A percentile compares a stretch with the other conserved stretches of the same genome.
Evolutionary conservation across 2,113 vertebrate species (phyloP).

Genomic region (Hiodon alosoides): DNA sequence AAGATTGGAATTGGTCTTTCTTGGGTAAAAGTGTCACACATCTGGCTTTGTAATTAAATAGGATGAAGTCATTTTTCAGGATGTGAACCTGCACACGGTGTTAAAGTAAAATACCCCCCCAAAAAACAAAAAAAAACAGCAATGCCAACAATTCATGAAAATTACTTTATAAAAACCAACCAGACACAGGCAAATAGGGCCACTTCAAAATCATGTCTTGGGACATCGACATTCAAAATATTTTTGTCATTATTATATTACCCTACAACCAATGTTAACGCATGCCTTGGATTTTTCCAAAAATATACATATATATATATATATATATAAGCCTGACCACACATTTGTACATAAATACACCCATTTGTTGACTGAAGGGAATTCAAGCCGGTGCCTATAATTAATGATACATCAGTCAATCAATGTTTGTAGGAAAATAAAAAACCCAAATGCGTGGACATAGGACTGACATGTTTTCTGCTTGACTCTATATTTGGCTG

Average conservation of each 20-base stretch:
- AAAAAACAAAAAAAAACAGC: too few relatives aligned
- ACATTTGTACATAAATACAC: conserved; percentile 12
- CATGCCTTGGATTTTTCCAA: background rate
- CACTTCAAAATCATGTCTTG: background rate
- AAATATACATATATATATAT: too few relatives aligned
- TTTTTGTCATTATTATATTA: background rate
- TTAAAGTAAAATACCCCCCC: too few relatives aligned
- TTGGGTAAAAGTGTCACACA: too few relatives aligned
- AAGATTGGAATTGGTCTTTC: too few relatives aligned
- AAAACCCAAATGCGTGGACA: background rate
- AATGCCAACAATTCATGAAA: too few relatives aligned
- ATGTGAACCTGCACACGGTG: too few relatives aligned
- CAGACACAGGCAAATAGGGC: background rate
- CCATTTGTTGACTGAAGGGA: background rate
- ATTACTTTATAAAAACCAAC: too few relatives aligned
- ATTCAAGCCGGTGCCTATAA: conserved; percentile 3
- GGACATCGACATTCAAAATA: background rate
- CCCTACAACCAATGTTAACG: background rate
- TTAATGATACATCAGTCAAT: background rate
- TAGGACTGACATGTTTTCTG: background rate
- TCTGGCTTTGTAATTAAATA: too few relatives aligned
- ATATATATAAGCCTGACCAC: too few relatives aligned
- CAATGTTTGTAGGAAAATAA: conserved; percentile 1
- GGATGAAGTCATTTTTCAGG: too few relatives aligned
- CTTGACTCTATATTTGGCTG: background rate